Evolutionary conservation across 2,888 invertebrate species (phyloP).

Genomic region (Ceraclea dissimilis): DNA sequence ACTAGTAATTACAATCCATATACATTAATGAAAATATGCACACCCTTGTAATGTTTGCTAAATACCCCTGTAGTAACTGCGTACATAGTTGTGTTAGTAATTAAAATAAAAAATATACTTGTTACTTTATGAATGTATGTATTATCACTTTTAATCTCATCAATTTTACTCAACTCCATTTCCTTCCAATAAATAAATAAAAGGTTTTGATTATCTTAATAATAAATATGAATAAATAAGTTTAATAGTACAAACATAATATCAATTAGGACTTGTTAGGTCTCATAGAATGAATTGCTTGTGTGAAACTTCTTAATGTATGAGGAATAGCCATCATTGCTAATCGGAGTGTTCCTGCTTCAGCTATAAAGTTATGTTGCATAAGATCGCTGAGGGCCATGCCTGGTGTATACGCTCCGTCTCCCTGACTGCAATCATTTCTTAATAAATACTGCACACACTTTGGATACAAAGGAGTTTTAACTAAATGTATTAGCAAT

Average conservation of each 20-base stretch:
- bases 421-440: constrained; percentile 10
- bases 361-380: constrained; percentile 35
- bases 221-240: too few species aligned
- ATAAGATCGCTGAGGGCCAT: constrained; percentile 37
- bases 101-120: too few species aligned
- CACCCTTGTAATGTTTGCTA: constrained; percentile 47
- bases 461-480: constrained; percentile 35
- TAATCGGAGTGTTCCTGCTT: constrained; percentile 40
- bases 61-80: too few species aligned
- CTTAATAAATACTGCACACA: constrained; percentile 35
- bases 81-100: too few species aligned
- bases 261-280: neutral
- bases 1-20: constrained; percentile 68
- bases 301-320: constrained; percentile 37
- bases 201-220: too few species aligned
- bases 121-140: too few species aligned
- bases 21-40: constrained; percentile 61
- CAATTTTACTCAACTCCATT: too few species aligned
- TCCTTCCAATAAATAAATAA: too few species aligned
- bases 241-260: too few species aligned
- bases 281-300: constrained; percentile 5
- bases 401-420: constrained; percentile 30
- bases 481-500: constrained; percentile 37
- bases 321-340: constrained; percentile 34
- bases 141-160: too few species aligned